A percentile compares a stretch with the other conserved stretches of the same genome.
Conservation (phyloP, 2,888 invertebrate genomes). For the Ethmia dodecea region DNA sequence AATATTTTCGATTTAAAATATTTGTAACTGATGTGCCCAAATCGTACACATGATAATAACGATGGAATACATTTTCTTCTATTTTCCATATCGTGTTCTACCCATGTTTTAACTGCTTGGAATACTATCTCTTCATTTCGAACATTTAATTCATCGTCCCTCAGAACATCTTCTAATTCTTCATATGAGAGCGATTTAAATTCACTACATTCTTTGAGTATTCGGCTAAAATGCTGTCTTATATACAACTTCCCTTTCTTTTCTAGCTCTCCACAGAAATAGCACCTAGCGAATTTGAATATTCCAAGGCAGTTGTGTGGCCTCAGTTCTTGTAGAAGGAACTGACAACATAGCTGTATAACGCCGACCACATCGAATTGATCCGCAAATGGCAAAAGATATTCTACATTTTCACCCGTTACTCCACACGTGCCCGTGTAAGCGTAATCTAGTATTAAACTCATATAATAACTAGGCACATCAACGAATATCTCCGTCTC, state of each 20-base stretch:
- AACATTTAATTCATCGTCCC: conserved; percentile 85
- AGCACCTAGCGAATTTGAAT: conserved; percentile 82
- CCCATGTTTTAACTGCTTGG: conserved; percentile 85
- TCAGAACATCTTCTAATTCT: conserved; percentile 80
- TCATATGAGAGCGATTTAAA: conserved; percentile 78
- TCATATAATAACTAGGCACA: conserved; percentile 78
- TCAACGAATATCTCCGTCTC: conserved; percentile 79
- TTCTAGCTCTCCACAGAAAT: conserved; percentile 83
- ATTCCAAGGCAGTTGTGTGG: conserved; percentile 85
- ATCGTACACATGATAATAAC: conserved; percentile 81
- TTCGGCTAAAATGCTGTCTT: conserved; percentile 77
- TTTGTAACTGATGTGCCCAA: conserved; percentile 80
- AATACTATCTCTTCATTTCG: conserved; percentile 85
- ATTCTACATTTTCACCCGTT: conserved; percentile 82
- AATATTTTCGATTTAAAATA: conserved; percentile 77
- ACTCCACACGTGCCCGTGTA: conserved; percentile 84
- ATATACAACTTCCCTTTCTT: conserved; percentile 78
- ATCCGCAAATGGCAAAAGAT: conserved; percentile 83
- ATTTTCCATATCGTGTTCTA: conserved; percentile 75
- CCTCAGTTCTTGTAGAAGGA: conserved; percentile 79
- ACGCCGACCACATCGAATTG: conserved; percentile 85
- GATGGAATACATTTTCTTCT: conserved; percentile 75
- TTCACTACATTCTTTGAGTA: conserved; percentile 80
- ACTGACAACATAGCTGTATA: conserved; percentile 83
- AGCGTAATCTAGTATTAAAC: conserved; percentile 83